These are phyloP conservation scores for Micronycteris hirsuta DNA, from an alignment of 2,113 vertebrate species.

Conservation along the genomic window DNA sequence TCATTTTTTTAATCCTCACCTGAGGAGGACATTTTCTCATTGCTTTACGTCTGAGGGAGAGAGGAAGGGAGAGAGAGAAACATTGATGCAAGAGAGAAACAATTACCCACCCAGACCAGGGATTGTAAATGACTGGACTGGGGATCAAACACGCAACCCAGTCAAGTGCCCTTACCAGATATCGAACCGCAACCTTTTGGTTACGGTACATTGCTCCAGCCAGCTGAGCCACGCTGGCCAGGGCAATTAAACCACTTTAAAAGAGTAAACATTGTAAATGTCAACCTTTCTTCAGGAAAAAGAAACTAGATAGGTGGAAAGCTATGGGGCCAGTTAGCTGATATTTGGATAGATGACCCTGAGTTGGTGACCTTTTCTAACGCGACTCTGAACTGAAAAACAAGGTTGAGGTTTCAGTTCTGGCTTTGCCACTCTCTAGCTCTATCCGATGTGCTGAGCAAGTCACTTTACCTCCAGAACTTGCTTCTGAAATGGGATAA, in stretches of 20 bases:
- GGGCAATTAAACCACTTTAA: not conserved
- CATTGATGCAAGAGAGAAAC: too few species aligned
- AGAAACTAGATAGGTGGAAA: not conserved
- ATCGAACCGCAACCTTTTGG: too few species aligned
- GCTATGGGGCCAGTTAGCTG: not conserved
- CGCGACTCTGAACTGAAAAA: not conserved
- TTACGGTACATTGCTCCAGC: too few species aligned
- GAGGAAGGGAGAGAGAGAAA: too few species aligned
- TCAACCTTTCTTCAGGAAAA: not conserved
- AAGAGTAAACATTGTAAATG: not conserved
- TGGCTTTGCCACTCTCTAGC: not conserved
- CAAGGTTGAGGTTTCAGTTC: not conserved
- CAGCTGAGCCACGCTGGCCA: too few species aligned
- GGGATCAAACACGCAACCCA: too few species aligned
- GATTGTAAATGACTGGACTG: too few species aligned
- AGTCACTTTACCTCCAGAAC: not conserved
- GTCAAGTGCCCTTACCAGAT: too few species aligned
- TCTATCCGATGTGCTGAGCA: not conserved
- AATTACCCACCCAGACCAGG: too few species aligned
- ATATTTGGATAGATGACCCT: conserved; percentile 1
- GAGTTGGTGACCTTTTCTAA: not conserved
- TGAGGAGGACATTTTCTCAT: too few species aligned
- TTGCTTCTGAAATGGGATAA: conserved; percentile 13
- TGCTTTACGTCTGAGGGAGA: too few species aligned
- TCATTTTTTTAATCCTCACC: not conserved